phyloP scores from a whole-genome alignment of 2,888 invertebrate species.

The Synergus laeviventris region DNA sequence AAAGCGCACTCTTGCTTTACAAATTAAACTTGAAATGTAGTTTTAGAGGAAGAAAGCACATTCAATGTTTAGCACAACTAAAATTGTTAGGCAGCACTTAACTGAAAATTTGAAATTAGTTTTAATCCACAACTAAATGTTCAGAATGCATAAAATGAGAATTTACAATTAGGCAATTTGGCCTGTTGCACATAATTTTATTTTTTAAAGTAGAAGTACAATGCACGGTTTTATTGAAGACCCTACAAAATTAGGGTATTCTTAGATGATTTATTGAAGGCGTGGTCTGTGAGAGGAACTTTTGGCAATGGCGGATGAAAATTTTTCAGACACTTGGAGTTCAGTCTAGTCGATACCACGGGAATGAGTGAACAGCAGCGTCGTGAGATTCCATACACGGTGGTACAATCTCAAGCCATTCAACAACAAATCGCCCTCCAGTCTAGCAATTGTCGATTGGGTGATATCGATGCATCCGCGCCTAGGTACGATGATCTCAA shows the following conservation, averaged over 20 bases:
- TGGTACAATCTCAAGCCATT: conserved; percentile 82
- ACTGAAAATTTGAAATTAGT: background rate
- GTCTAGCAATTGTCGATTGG: conserved; percentile 69
- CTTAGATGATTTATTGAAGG: background rate
- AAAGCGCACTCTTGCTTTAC: conserved; percentile 8
- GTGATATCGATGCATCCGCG: conserved; percentile 66
- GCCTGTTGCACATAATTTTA: conserved; percentile 18
- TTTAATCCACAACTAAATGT: conserved; percentile 1
- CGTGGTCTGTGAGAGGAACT: conserved; percentile 4
- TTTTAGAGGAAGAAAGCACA: conserved; percentile 12
- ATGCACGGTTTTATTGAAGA: conserved; percentile 27
- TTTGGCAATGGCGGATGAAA: conserved; percentile 29
- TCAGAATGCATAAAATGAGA: background rate
- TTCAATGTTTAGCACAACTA: conserved; percentile 26
- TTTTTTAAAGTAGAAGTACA: conserved; percentile 15
- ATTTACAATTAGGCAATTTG: conserved; percentile 2
- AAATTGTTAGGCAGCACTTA: conserved; percentile 25
- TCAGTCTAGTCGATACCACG: conserved; percentile 90
- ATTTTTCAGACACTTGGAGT: conserved; percentile 86
- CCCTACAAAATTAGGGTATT: background rate
- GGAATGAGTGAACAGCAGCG: conserved; percentile 93
- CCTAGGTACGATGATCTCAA: conserved; percentile 76
- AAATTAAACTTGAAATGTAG: conserved; percentile 21
- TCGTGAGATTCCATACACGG: conserved; percentile 92
- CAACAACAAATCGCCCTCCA: conserved; percentile 64